phyloP scores from a whole-genome alignment of 2,888 invertebrate species.

The Lasioglossum pauxillum region DNA sequence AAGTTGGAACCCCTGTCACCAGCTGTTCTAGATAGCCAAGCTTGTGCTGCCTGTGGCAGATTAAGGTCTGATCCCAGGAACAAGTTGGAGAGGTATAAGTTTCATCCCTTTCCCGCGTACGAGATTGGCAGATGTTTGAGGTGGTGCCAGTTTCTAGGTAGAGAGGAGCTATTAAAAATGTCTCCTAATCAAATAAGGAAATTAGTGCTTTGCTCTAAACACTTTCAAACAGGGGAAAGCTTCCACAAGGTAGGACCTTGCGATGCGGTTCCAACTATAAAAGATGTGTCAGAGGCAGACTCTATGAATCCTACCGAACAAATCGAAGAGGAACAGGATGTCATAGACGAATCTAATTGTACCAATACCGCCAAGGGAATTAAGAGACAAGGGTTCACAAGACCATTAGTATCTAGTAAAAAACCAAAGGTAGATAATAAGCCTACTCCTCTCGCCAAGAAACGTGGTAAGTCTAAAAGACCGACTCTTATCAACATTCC shows the following conservation, averaged over 20 bases:
- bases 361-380: conserved; percentile 46
- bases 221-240: conserved; percentile 81
- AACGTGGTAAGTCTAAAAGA: conserved; percentile 81
- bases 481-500: conserved; percentile 82
- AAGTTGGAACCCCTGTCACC: conserved; percentile 76
- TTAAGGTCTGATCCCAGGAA: conserved; percentile 80
- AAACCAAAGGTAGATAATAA: conserved; percentile 82
- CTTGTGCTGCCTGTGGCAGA: conserved; percentile 82
- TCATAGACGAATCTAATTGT: conserved; percentile 57
- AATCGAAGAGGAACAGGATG: conserved; percentile 56
- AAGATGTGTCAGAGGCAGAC: conserved; percentile 67
- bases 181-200: conserved; percentile 83
- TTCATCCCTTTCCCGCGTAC: conserved; percentile 83
- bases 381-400: conserved; percentile 60
- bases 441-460: conserved; percentile 82
- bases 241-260: conserved; percentile 81
- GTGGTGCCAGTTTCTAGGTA: conserved; percentile 82
- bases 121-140: conserved; percentile 82
- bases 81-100: conserved; percentile 80
- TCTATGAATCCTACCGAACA: conserved; percentile 35
- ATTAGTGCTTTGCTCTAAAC: conserved; percentile 81
- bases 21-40: conserved; percentile 80
- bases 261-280: conserved; percentile 82
- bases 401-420: conserved; percentile 82
- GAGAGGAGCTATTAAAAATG: conserved; percentile 83